phyloP scores from a whole-genome alignment of 2,888 invertebrate genomes.

The Morinoia aosen region DNA sequence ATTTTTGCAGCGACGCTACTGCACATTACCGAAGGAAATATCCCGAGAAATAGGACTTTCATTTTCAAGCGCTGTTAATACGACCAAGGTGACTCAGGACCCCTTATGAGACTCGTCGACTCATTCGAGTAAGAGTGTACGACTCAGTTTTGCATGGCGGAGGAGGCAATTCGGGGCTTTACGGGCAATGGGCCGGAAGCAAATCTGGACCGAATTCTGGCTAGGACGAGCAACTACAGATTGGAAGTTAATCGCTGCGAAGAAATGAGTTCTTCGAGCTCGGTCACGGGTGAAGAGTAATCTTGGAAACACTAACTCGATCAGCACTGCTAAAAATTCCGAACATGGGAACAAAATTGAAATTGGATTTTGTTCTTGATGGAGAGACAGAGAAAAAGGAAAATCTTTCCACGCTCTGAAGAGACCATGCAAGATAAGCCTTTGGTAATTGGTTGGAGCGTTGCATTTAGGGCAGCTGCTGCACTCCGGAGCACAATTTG shows the following conservation, averaged over 20 bases:
- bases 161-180: constrained; percentile 28
- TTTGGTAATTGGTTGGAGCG: neutral
- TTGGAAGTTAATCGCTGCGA: constrained; percentile 52
- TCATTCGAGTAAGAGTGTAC: neutral
- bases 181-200: constrained; percentile 40
- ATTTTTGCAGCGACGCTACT: neutral
- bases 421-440: constrained; percentile 7
- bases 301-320: constrained; percentile 48
- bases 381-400: neutral
- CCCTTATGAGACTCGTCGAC: neutral
- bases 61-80: neutral
- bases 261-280: constrained; percentile 49
- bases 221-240: constrained; percentile 39
- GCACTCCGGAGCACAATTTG: neutral
- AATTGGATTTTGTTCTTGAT: constrained; percentile 1
- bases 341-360: constrained; percentile 8
- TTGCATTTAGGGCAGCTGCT: neutral
- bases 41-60: neutral
- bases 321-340: constrained; percentile 6
- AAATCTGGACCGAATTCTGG: constrained; percentile 43
- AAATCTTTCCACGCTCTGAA: neutral
- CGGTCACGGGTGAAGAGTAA: constrained; percentile 43
- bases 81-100: neutral
- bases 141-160: constrained; percentile 43
- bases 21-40: neutral